These are phyloP conservation scores for Eupithecia inturbata DNA, from an alignment of 2,888 invertebrate species.

Conservation along the genomic window DNA sequence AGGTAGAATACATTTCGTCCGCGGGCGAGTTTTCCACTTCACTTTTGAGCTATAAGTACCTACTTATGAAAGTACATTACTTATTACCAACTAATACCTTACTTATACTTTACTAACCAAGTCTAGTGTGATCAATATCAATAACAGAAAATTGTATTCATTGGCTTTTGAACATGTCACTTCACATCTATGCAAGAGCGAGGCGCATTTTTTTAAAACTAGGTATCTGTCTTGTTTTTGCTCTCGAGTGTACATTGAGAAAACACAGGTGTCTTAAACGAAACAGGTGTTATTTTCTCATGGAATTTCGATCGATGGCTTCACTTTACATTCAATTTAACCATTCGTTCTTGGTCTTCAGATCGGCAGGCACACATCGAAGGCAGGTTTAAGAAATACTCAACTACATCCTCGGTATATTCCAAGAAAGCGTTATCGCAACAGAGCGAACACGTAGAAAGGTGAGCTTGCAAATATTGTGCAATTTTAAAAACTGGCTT, in stretches of 20 bases:
- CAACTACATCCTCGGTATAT: conserved; percentile 79
- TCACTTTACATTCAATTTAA: conserved; percentile 51
- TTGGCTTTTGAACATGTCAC: background rate
- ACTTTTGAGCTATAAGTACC: too few species aligned
- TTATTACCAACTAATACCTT: too few species aligned
- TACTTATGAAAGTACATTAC: too few species aligned
- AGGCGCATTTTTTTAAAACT: background rate
- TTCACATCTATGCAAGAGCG: background rate
- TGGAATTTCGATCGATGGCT: conserved; percentile 59
- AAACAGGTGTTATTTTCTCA: conserved; percentile 59
- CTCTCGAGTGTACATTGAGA: conserved; percentile 45
- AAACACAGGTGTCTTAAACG: conserved; percentile 39
- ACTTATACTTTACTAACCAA: background rate
- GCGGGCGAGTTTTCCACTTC: too few species aligned
- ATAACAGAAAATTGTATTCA: background rate
- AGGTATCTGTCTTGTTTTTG: conserved; percentile 13
- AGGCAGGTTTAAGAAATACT: conserved; percentile 81
- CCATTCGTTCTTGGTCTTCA: conserved; percentile 54
- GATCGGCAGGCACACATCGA: conserved; percentile 80
- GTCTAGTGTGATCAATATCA: background rate
- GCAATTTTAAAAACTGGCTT: conserved; percentile 13
- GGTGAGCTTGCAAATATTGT: conserved; percentile 55
- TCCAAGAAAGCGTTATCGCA: conserved; percentile 80
- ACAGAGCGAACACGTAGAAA: conserved; percentile 79
- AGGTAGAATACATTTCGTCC: too few species aligned